phyloP scores from a whole-genome alignment of 2,797 vertebrate species.

The Spondyliosoma cantharus region DNA sequence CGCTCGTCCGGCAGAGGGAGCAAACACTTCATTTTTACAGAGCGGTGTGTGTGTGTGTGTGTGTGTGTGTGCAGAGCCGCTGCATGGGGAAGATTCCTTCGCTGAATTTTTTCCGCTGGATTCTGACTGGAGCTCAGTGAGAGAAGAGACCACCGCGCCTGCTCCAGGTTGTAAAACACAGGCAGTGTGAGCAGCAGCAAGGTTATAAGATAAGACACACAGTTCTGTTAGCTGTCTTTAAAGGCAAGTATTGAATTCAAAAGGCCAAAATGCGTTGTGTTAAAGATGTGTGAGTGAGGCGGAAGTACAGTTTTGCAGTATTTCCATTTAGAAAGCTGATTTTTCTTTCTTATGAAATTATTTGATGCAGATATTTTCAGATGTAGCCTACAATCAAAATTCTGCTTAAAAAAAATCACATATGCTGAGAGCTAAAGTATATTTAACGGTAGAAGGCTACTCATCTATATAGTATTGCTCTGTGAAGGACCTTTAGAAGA shows the following conservation, averaged over 20 bases:
- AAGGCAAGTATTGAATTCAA: neutral
- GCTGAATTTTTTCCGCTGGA: neutral
- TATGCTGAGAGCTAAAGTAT: neutral
- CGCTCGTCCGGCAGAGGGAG: slow-evolving; percentile 54
- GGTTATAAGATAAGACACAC: neutral
- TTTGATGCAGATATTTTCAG: neutral
- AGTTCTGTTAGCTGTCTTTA: neutral
- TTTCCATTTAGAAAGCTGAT: too few species aligned
- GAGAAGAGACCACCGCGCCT: neutral
- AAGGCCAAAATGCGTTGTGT: neutral
- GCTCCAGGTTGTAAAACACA: slow-evolving; percentile 10
- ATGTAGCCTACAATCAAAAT: slow-evolving; percentile 5
- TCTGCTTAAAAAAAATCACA: neutral
- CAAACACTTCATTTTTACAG: slow-evolving; percentile 22
- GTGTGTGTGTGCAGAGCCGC: too few species aligned
- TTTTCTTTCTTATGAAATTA: neutral
- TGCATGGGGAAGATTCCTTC: neutral
- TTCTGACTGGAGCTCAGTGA: neutral
- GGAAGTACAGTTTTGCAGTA: neutral
- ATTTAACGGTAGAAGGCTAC: neutral
- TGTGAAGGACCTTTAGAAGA: neutral
- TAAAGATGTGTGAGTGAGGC: neutral
- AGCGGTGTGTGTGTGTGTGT: too few species aligned
- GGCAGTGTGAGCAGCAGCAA: neutral
- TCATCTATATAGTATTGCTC: neutral